Evolutionary conservation across 2,888 invertebrate species (phyloP), one percentile per base, ranked within the genome.

Genomic region (Drosophila quinaria): DNA sequence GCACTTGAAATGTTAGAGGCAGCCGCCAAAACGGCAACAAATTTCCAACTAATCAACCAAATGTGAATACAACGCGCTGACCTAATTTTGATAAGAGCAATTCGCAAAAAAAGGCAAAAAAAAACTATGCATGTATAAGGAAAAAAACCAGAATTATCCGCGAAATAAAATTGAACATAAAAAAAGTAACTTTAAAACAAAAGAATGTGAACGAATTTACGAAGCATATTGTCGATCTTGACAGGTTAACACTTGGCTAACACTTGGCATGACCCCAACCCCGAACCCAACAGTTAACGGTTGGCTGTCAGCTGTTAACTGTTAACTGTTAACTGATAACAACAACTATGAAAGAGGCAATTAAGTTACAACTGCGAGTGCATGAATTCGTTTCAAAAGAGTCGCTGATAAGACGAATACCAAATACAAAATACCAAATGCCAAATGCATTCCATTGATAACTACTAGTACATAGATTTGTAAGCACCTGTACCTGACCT

Each of bases 81-180:
- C 79, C 78, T 62, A 79, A 78, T 78, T 78, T 79, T 58, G 78
- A 79, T 79, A 78, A 78, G 59, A 55, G 35, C 65, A 64, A 63
- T 66, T 66, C 61, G 75, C 79, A 46, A 78, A 78, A 51, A 58
- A 49, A 50, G 35, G 8, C 42, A 35, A 35, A 22, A 49, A 6
- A 39, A 60, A 42, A 58, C n/a, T 31, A 41, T n/a, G n/a, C n/a
- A n/a, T n/a, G n/a, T n/a, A n/a, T 39, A 11, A n/a, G 4, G 4
- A 4, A 29, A 13, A 9, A 56, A 22, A n/a, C 6, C 10, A 56
- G 10, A 56, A 44, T 6, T 39, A 42, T 39, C 9, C 25, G 39
- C 15, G 29, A 13, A 47, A 19, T 11, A 8, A 39, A 54, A 42
- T 49, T 13, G 59, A 13, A n/a, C n/a, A 39, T 46, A 51, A 37